These are phyloP conservation scores for Desmodus rotundus DNA, from an alignment of 2,113 vertebrate species.

Conservation along the genomic window DNA sequence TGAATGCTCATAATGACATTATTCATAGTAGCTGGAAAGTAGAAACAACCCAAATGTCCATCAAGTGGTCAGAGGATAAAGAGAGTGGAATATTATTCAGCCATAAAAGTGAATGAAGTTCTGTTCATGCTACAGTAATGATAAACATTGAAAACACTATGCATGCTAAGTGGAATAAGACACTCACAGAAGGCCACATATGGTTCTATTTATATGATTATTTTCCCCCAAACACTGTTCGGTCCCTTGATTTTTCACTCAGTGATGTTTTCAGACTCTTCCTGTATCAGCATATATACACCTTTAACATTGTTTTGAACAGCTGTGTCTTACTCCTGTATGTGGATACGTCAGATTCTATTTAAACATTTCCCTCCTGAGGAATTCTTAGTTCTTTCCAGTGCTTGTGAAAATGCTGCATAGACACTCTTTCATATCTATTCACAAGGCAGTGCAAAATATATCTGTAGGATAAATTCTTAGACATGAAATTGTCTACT, in stretches of 20 bases:
- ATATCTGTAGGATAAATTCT: neutral
- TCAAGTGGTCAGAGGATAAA: neutral
- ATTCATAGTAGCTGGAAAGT: neutral
- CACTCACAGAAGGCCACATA: neutral
- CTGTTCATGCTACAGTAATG: neutral
- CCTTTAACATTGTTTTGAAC: slow-evolving; percentile 1
- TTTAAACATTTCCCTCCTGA: slow-evolving; percentile 26
- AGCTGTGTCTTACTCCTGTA: slow-evolving; percentile 6
- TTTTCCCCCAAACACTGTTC: neutral
- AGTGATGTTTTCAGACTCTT: slow-evolving; percentile 1
- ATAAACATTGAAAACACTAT: neutral
- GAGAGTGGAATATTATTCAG: neutral
- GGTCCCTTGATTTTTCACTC: neutral
- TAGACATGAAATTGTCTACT: neutral
- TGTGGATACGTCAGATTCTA: slow-evolving; percentile 18
- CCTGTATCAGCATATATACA: neutral
- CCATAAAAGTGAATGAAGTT: neutral
- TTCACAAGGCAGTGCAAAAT: neutral
- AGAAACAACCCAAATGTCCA: neutral
- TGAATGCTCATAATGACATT: neutral
- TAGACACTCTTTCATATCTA: neutral
- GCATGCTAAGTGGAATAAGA: neutral
- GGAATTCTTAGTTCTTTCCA: neutral
- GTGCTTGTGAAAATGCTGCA: neutral
- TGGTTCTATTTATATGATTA: neutral